Conservation (phyloP, 2,888 invertebrate species). For the Cephus pygmeus region DNA sequence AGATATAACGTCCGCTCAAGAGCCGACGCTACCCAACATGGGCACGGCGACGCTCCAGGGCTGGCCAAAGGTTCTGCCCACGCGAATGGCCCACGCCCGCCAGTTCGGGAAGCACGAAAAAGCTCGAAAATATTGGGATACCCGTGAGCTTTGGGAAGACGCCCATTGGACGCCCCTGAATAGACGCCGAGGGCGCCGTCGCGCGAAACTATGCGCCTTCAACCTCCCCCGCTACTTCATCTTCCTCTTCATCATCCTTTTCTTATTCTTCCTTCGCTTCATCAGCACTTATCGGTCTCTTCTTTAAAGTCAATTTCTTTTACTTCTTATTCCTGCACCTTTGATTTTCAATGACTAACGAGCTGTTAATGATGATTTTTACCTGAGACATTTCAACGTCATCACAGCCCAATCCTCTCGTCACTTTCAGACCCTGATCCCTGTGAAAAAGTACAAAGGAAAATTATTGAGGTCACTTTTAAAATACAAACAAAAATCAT, state of each 20-base stretch:
- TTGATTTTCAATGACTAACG: no score
- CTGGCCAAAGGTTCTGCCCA: constrained; percentile 60
- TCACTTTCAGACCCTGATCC: no score
- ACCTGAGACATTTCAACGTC: no score
- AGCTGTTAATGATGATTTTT: no score
- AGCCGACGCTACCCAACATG: constrained; percentile 60
- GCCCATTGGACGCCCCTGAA: constrained; percentile 25
- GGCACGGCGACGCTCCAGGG: constrained; percentile 63
- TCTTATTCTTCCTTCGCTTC: neutral
- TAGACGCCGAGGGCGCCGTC: constrained; percentile 20
- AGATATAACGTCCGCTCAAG: constrained; percentile 60
- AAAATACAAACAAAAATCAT: neutral
- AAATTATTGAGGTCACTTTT: neutral
- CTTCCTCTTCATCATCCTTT: constrained; percentile 1
- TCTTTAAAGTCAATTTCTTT: no score
- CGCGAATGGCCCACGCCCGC: constrained; percentile 48
- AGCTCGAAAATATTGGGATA: constrained; percentile 33
- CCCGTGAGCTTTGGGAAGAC: constrained; percentile 6
- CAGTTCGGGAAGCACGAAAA: constrained; percentile 27
- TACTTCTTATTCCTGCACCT: no score
- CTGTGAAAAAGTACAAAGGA: neutral
- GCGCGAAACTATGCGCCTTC: constrained; percentile 4
- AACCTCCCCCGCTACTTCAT: neutral
- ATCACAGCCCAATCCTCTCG: no score
- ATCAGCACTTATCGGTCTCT: no score